These are phyloP conservation scores for Halichondria panicea DNA, from an alignment of 37 sponge, comb jelly and placozoan genomes.

Conservation along the genomic window DNA sequence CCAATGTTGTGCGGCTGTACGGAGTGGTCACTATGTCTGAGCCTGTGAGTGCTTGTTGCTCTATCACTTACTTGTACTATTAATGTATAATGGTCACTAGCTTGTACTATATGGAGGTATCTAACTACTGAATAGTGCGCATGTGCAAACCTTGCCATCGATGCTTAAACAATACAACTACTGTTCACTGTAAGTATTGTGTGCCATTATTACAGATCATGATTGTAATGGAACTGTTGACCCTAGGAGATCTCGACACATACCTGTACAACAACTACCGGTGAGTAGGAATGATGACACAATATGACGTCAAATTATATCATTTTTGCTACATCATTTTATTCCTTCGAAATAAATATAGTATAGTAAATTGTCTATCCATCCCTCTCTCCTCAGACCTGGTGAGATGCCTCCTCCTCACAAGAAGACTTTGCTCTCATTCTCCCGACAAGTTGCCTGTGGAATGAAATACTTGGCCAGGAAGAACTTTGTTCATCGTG, in stretches of 20 bases:
- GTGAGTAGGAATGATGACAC: slow-evolving; percentile 4
- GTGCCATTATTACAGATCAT: slow-evolving; percentile 27
- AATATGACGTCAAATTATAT: not conserved
- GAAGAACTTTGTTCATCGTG: slow-evolving; percentile 72
- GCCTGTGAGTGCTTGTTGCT: slow-evolving; percentile 39
- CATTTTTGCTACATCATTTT: not conserved
- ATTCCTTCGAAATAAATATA: not conserved
- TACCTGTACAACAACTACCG: slow-evolving; percentile 33
- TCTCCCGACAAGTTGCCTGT: slow-evolving; percentile 49
- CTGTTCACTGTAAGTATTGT: no score
- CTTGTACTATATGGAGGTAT: no score
- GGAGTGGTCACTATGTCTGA: slow-evolving; percentile 67
- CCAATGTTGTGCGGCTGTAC: slow-evolving; percentile 55
- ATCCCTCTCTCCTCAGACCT: not conserved
- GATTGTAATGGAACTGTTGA: slow-evolving; percentile 60
- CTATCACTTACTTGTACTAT: not conserved
- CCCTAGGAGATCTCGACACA: slow-evolving; percentile 43
- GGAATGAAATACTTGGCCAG: slow-evolving; percentile 63
- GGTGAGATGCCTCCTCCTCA: not conserved
- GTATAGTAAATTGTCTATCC: no score
- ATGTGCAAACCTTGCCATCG: no score
- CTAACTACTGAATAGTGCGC: no score
- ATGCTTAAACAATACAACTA: no score
- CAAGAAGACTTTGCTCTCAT: slow-evolving; percentile 14
- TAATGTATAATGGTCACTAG: not conserved